phyloP scores from a whole-genome alignment of 2,888 invertebrate genomes.

The Euclidia mi region DNA sequence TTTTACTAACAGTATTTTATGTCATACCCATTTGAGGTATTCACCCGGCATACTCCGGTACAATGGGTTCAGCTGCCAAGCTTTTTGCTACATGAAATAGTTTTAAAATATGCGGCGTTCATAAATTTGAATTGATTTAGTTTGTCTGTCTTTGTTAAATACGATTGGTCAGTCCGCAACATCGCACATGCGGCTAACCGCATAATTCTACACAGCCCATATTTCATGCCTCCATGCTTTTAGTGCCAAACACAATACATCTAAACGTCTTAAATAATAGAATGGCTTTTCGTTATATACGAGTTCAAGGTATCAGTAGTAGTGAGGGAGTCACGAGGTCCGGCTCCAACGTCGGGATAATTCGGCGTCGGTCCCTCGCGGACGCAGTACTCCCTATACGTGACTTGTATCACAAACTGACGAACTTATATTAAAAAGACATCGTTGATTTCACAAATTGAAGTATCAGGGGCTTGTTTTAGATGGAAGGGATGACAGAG shows the following conservation, averaged over 20 bases:
- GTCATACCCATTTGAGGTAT: no score
- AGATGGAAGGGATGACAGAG: neutral
- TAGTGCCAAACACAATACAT: slow-evolving; percentile 48
- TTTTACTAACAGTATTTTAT: neutral
- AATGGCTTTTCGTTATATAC: slow-evolving; percentile 54
- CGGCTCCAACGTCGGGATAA: slow-evolving; percentile 58
- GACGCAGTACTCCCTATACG: slow-evolving; percentile 62
- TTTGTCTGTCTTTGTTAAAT: slow-evolving; percentile 2
- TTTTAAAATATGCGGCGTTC: neutral
- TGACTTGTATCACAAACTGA: slow-evolving; percentile 68
- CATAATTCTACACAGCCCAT: slow-evolving; percentile 21
- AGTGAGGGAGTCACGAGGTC: slow-evolving; percentile 63
- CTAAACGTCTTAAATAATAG: slow-evolving; percentile 50
- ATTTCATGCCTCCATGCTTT: slow-evolving; percentile 44
- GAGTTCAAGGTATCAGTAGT: slow-evolving; percentile 53
- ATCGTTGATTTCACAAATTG: slow-evolving; percentile 61
- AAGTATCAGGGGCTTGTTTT: slow-evolving; percentile 24
- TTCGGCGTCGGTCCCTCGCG: slow-evolving; percentile 59
- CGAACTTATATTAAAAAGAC: slow-evolving; percentile 61
- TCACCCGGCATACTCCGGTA: no score
- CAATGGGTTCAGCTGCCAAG: neutral
- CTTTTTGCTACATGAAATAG: no score
- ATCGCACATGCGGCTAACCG: slow-evolving; percentile 3
- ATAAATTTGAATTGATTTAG: slow-evolving; percentile 5
- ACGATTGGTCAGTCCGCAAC: neutral